These are phyloP conservation scores for Parascotia fuliginaria DNA, from an alignment of 2,888 invertebrate genomes.

Conservation along the genomic window DNA sequence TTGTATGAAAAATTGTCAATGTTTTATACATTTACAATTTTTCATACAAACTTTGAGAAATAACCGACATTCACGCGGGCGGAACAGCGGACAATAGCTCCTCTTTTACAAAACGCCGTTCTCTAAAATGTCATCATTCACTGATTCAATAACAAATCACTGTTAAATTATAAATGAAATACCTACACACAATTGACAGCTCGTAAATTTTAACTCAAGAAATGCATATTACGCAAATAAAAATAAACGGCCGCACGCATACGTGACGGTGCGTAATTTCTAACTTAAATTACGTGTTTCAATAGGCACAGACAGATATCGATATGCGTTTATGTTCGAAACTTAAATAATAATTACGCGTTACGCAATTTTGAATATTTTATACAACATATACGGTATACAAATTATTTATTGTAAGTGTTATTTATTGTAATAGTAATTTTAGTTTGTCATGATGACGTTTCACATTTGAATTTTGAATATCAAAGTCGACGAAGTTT, in stretches of 20 bases:
- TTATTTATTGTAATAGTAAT: not conserved
- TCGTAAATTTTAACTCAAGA: slow-evolving; percentile 11
- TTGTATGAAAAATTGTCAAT: too few relatives aligned
- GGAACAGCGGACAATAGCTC: too few relatives aligned
- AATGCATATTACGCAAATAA: slow-evolving; percentile 15
- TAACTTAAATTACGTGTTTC: slow-evolving; percentile 10
- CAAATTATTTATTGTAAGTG: not conserved
- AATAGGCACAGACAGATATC: slow-evolving; percentile 26
- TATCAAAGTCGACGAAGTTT: too few relatives aligned
- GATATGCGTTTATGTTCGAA: slow-evolving; percentile 29
- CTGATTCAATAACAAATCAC: not conserved
- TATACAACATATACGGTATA: not conserved
- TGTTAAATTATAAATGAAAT: slow-evolving; percentile 3
- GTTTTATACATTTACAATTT: too few relatives aligned
- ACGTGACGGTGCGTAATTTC: slow-evolving; percentile 47
- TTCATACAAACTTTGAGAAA: too few relatives aligned
- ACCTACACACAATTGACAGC: not conserved
- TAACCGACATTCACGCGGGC: too few relatives aligned
- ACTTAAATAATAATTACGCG: slow-evolving; percentile 11
- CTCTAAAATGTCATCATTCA: not conserved
- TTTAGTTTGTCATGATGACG: too few relatives aligned
- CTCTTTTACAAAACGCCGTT: not conserved
- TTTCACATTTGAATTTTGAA: too few relatives aligned
- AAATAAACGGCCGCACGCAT: slow-evolving; percentile 20
- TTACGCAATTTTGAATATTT: slow-evolving; percentile 3